Evolutionary conservation across 2,888 invertebrate species (phyloP).

Genomic region (Drosophila anomalata): DNA sequence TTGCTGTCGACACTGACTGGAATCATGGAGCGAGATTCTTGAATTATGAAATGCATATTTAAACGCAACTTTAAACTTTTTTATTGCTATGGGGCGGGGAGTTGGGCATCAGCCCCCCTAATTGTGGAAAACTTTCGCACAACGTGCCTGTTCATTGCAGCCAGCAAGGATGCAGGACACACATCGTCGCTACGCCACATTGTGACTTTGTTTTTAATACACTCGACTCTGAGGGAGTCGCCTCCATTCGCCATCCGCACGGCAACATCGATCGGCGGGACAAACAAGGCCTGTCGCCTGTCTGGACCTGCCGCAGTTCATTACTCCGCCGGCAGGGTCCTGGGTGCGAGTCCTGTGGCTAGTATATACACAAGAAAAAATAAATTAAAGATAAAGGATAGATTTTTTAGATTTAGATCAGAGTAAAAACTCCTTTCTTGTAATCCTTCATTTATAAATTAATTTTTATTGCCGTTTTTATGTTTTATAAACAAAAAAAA

Average conservation of each 20-base stretch:
- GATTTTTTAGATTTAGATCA: no score
- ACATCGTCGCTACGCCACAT: conserved; percentile 24
- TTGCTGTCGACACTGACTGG: conserved; percentile 54
- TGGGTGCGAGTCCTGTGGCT: conserved; percentile 20
- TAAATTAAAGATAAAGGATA: neutral
- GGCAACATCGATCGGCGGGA: conserved; percentile 70
- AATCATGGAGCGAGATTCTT: conserved; percentile 32
- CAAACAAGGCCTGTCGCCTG: conserved; percentile 68
- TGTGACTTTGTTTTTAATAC: conserved; percentile 79
- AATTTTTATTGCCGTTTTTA: neutral
- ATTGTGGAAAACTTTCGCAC: conserved; percentile 75
- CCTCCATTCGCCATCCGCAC: conserved; percentile 8
- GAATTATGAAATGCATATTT: conserved; percentile 76
- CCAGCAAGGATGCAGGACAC: conserved; percentile 51
- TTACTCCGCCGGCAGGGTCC: conserved; percentile 68
- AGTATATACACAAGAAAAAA: neutral
- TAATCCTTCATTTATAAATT: neutral
- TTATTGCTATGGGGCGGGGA: conserved; percentile 60
- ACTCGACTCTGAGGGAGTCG: conserved; percentile 57
- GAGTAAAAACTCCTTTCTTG: neutral
- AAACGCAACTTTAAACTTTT: conserved; percentile 75
- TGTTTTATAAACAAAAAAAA: neutral
- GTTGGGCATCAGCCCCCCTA: conserved; percentile 55
- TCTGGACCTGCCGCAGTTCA: conserved; percentile 64
- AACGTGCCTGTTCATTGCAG: conserved; percentile 70